Evolutionary conservation across 2,113 vertebrate species (phyloP).

Genomic region (Platichthys flesus): DNA sequence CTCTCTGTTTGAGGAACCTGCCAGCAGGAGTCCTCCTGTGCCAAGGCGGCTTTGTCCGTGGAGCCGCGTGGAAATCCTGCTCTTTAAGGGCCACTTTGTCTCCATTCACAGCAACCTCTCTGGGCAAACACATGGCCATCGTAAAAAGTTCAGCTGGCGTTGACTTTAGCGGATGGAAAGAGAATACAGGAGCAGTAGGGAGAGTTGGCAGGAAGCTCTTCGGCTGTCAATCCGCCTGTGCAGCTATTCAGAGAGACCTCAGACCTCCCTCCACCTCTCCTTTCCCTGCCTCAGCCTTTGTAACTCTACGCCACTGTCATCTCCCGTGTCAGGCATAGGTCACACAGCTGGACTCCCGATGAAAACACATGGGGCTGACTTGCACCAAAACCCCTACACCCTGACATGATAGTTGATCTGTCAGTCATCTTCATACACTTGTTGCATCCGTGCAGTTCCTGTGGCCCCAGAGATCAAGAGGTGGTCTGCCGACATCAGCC

Average conservation of each 20-base stretch:
- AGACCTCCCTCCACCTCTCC: slow-evolving; percentile 23
- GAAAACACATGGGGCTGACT: slow-evolving; percentile 45
- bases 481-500: slow-evolving; percentile 41
- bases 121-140: slow-evolving; percentile 63
- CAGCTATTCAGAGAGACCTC: slow-evolving; percentile 68
- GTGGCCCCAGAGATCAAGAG: slow-evolving; percentile 38
- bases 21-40: slow-evolving; percentile 51
- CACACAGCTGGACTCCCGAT: slow-evolving; percentile 62
- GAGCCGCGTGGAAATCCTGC: slow-evolving; percentile 62
- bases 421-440: slow-evolving; percentile 25
- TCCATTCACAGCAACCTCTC: slow-evolving; percentile 63
- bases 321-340: slow-evolving; percentile 70
- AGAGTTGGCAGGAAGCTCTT: slow-evolving; percentile 64
- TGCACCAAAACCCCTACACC: slow-evolving; percentile 9
- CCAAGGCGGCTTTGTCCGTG: slow-evolving; percentile 57
- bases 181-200: slow-evolving; percentile 67
- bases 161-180: slow-evolving; percentile 63
- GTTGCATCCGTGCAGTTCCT: slow-evolving; percentile 1
- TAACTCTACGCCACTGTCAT: slow-evolving; percentile 73
- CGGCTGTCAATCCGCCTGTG: slow-evolving; percentile 67
- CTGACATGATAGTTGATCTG: slow-evolving; percentile 21
- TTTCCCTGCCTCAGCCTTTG: slow-evolving; percentile 51
- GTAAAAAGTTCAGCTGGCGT: slow-evolving; percentile 66
- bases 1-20: slow-evolving; percentile 69
- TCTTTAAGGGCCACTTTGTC: slow-evolving; percentile 72